Base-by-base conservation (phyloP, 2,888 invertebrate genomes). In the Bursaphelenchus okinawaensis region DNA sequence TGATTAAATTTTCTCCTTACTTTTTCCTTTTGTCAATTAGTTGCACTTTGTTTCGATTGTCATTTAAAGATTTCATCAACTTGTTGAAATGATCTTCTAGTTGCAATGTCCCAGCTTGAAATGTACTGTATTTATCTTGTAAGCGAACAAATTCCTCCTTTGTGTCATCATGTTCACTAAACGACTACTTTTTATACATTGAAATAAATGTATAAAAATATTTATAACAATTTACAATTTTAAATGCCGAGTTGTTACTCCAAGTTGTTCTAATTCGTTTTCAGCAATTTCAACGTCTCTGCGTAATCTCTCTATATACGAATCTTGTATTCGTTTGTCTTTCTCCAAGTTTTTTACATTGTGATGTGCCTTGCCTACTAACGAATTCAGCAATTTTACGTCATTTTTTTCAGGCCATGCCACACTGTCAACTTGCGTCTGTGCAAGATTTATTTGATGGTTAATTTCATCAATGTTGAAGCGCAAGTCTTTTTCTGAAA, bases 241-340 rank as follows among this genome's bases (percentile, higher is more conserved):
- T 12, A 59, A 22, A 40, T n/a, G 27, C 52, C 50, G 1, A 3
- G 56, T 7, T 9, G 60, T 59, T 2, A 59, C 51, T 3, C 57
- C 61, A n/a, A 61, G 19, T 24, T 60, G 60, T 59, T 61, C 60
- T 4, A 61, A 26, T 9, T 61, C 61, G 20, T 22, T 61, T 26
- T 61, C 61, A n/a, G 24, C 55, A 59, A 61, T 59, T 9, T 61
- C 58, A 9, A 61, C 27, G 55, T 61, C 61, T 22, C 26, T 61
- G 16, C 61, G 23, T 26, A 61, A 22, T 9, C 61, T 20, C 27
- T 61, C 61, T 8, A 61, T 19, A 20, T 61, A 61, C 12, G 61
- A 55, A 24, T 61, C 61, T 55, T 61, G 60, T 16, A 59, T 59
- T 59, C 60, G 22, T 51, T 59, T 59, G 19, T 59, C 60, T 4